These are phyloP conservation scores for Cheilosia scutellata DNA, from an alignment of 2,888 invertebrate species.

Conservation along the genomic window DNA sequence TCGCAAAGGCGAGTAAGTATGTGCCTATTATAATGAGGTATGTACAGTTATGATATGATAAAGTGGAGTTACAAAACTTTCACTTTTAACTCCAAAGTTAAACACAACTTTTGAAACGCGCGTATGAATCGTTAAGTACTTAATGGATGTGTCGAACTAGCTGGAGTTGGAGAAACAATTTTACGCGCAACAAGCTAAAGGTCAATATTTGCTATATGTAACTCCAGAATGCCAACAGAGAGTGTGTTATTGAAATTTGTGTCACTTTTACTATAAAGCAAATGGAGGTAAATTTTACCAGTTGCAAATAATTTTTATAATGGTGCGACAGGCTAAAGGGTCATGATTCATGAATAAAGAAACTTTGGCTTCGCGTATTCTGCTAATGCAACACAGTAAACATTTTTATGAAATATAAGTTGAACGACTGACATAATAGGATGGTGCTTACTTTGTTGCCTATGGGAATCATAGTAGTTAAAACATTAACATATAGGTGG, in stretches of 20 bases:
- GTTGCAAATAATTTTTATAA: neutral
- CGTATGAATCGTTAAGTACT: constrained; percentile 1
- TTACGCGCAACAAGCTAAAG: constrained; percentile 57
- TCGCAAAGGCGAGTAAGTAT: neutral
- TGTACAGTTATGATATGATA: constrained; percentile 37
- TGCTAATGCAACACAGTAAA: no score
- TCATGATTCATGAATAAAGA: no score
- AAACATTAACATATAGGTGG: no score
- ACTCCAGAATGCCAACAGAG: constrained; percentile 37
- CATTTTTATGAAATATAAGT: no score
- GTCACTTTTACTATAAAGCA: neutral
- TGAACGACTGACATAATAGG: no score
- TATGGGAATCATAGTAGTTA: no score
- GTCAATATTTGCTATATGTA: constrained; percentile 62
- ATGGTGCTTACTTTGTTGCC: no score
- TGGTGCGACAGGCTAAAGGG: neutral
- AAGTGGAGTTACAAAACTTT: constrained; percentile 46
- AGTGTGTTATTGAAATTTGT: constrained; percentile 15
- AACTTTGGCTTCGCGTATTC: no score
- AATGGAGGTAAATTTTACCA: neutral
- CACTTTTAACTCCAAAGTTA: constrained; percentile 59
- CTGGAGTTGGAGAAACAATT: constrained; percentile 34
- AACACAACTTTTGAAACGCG: constrained; percentile 31
- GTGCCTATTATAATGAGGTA: neutral
- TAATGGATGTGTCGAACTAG: constrained; percentile 12